Base-by-base conservation (phyloP, 2,797 vertebrate genomes). In the Pampus argenteus region DNA sequence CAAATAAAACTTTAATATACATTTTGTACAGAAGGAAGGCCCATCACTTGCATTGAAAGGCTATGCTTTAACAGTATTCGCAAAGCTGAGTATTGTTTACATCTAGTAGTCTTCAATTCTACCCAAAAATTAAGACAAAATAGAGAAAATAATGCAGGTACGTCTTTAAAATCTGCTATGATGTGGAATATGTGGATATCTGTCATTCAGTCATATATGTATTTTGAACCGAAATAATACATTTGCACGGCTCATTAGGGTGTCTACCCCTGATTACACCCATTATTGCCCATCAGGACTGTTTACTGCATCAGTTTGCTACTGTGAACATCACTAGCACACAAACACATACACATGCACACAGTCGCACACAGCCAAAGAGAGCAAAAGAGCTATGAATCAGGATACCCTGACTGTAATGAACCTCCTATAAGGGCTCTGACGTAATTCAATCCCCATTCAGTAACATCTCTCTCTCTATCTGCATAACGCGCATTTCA, bases 361-460 rank as follows among this genome's bases (percentile, higher is more conserved):
- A 65, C 18, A 26, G 47, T 20, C 47, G 64, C 47, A 64, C 28
- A 65, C 18, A 26, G 47, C 20, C 47, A 65, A 61, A 67, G 15
- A 54, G 29, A 58, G 57, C 0, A 48, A 54, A 45, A 13, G 71
- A 29, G 70, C 68, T 31, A 86, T 84, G 81, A 83, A 84, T 91
- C 74, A 76, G 80, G 72, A 58, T 75, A 71, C 62, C 45, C 62
- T 44, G 74, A 69, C 77, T 77, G 78, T 86, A 88, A 83, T 89
- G 79, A 81, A 78, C 65, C 73, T 61, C 78, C 71, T 74, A 45
- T 84, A 86, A 84, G 55, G 71, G 60, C 64, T 76, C 47, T 74
- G 57, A 83, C 80, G 86, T 88, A 84, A 89, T 89, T 86, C 83
- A 83, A 77, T 79, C 73, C 80, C 85, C 87, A 86, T 90, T 89